Base-by-base conservation (phyloP, 2,797 vertebrate species). In the Rhinogobio ventralis region DNA sequence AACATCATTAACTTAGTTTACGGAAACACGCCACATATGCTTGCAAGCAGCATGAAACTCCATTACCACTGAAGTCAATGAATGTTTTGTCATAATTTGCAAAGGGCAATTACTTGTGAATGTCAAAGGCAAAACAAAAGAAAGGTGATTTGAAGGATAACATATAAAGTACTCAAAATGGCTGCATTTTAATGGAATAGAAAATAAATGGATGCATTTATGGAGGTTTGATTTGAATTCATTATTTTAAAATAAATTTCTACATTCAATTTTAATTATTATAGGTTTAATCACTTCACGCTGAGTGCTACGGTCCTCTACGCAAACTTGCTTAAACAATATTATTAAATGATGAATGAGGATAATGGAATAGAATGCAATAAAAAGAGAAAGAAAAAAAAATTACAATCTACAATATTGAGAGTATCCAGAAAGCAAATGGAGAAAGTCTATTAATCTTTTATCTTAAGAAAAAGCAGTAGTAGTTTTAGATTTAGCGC, bases 1-100 rank as follows among this genome's bases (percentile, higher is more conserved):
- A 84, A 80, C 60, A 84, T 45, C 77, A 69, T 84, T 76, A 79
- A 79, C 69, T 57, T 30, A 57, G 28, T 83, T 79, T 64, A 30
- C 9, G 33, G 23, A 74, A 67, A 73, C 55, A 80, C 1, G 6
- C 13, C 30, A 39, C 72, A 81, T 77, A 46, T 30, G 53, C 42
- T 71, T 64, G 14, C 7, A 51, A 77, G 30, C 19, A 36, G 17
- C 28, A 5, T 75, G 42, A 42, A 42, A 28, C 8, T 71, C 64
- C 49, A 81, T 78, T 72, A 78, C 36, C 17, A 42, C 30, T 62
- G 30, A 62, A 51, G 45, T 33, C 72, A 76, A 42, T 23, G 14
- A 82, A 60, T 49, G 53, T 60, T 25, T 62, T 46, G 23, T 23
- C 15, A 42, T 82, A 51, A 77, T 71, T 78, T 86, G n/a, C 72